Percentiles rank a stretch among this genome's conserved stretches.
Conservation (phyloP, 2,797 vertebrate genomes). For the Psittacula echo region DNA sequence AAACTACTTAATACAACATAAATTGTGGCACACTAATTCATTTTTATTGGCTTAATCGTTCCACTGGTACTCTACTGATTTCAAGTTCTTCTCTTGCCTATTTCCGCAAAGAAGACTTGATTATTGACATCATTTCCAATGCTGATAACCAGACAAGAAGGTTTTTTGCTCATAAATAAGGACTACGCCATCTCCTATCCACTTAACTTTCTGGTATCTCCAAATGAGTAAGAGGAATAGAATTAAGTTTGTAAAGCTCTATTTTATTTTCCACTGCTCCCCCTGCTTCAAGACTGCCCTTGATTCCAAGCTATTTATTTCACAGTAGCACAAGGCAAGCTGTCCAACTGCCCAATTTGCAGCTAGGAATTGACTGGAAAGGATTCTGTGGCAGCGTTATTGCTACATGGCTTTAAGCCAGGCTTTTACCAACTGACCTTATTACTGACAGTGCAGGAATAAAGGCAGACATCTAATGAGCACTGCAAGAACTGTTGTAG, state of each 20-base stretch:
- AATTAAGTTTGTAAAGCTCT: not conserved
- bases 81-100: not conserved
- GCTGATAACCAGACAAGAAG: not conserved
- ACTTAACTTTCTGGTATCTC: not conserved
- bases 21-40: not conserved
- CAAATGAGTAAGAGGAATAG: not conserved
- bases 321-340: not conserved
- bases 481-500: not conserved
- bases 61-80: not conserved
- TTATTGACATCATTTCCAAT: not conserved
- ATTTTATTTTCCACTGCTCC: not conserved
- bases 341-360: not conserved
- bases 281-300: not conserved
- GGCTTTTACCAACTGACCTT: conserved; percentile 10
- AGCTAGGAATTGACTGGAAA: not conserved
- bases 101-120: not conserved
- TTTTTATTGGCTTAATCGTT: not conserved
- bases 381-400: not conserved
- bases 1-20: not conserved
- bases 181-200: not conserved
- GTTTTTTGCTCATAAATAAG: not conserved
- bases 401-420: conserved; percentile 4
- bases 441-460: not conserved
- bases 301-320: not conserved
- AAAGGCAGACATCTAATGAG: conserved; percentile 22